Evolutionary conservation across 2,797 vertebrate species (phyloP).

Genomic region (Lepilemur ruficaudatus): DNA sequence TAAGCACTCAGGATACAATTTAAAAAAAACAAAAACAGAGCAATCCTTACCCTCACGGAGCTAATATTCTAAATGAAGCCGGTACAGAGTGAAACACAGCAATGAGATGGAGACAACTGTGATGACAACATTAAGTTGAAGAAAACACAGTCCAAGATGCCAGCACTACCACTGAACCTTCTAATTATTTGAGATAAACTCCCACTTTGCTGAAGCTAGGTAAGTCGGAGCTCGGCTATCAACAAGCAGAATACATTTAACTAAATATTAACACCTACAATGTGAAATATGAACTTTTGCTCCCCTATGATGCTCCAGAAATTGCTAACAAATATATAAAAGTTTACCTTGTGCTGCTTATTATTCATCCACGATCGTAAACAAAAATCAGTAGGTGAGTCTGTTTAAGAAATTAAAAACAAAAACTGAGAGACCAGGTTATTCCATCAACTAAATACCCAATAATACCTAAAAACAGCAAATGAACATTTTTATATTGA

Average conservation of each 20-base stretch:
- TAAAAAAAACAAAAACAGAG: background rate
- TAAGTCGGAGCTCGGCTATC: background rate
- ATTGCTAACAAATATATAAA: slow-evolving; percentile 40
- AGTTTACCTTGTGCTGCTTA: slow-evolving; percentile 82
- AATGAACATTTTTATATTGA: slow-evolving; percentile 28
- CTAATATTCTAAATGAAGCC: background rate
- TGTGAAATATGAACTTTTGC: background rate
- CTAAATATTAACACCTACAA: background rate
- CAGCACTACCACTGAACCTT: background rate
- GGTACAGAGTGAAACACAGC: background rate
- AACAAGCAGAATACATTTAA: background rate
- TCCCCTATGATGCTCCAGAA: background rate
- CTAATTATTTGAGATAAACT: background rate
- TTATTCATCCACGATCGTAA: slow-evolving; percentile 84
- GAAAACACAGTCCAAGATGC: background rate
- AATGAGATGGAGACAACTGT: background rate
- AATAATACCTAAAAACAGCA: slow-evolving; percentile 18
- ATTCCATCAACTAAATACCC: slow-evolving; percentile 31
- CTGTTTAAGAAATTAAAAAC: slow-evolving; percentile 80
- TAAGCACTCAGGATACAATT: background rate
- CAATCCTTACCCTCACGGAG: background rate
- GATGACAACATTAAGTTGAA: background rate
- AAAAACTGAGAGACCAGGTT: slow-evolving; percentile 21
- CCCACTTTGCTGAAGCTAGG: background rate
- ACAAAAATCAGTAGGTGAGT: slow-evolving; percentile 85